phyloP scores from a whole-genome alignment of 2,888 invertebrate genomes.

The Cremastinae sp. region DNA sequence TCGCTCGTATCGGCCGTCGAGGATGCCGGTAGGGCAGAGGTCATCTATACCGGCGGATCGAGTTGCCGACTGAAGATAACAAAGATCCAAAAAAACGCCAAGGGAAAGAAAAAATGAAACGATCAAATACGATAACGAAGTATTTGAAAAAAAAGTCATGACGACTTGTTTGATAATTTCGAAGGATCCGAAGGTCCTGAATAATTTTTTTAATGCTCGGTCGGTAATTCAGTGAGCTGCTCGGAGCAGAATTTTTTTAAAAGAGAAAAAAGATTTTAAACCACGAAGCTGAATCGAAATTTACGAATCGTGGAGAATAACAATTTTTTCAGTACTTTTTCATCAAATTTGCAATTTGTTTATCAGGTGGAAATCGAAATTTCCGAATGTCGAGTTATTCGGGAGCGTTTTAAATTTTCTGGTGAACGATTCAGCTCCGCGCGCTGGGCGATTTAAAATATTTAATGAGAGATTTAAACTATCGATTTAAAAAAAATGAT shows the following conservation, averaged over 20 bases:
- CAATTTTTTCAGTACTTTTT: too few relatives aligned
- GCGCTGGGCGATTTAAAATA: conserved; percentile 9
- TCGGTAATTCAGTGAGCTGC: conserved; percentile 19
- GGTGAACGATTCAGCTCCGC: not conserved
- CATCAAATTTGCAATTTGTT: not conserved
- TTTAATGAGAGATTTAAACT: conserved; percentile 8
- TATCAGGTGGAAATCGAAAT: not conserved
- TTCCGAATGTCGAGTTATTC: too few relatives aligned
- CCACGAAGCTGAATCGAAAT: too few relatives aligned
- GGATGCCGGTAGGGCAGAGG: conserved; percentile 77
- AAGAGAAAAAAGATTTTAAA: too few relatives aligned
- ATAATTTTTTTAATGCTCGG: conserved; percentile 5
- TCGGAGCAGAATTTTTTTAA: too few relatives aligned
- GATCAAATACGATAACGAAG: not conserved
- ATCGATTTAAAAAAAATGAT: not conserved
- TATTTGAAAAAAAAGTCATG: conserved; percentile 10
- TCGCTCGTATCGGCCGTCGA: conserved; percentile 76
- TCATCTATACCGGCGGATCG: conserved; percentile 76
- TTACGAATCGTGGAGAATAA: too few relatives aligned
- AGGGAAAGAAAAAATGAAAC: conserved; percentile 67
- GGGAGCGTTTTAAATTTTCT: too few relatives aligned
- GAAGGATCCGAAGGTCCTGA: conserved; percentile 40
- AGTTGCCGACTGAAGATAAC: conserved; percentile 74
- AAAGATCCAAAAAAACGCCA: conserved; percentile 72
- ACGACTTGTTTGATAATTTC: conserved; percentile 23